phyloP scores from a whole-genome alignment of 2,797 vertebrate genomes.

The Peromyscus melanophrys region DNA sequence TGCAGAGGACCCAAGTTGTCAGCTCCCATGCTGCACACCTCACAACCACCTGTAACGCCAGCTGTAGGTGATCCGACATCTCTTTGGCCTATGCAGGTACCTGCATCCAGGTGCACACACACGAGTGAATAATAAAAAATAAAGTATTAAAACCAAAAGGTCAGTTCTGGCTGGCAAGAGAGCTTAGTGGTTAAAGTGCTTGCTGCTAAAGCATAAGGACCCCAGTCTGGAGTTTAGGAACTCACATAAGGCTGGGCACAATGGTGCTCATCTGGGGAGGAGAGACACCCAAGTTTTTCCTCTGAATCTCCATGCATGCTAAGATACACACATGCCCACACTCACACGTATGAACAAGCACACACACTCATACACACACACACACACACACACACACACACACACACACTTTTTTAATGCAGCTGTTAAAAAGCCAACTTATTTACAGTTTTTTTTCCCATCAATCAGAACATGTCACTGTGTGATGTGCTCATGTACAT shows the following conservation, averaged over 20 bases:
- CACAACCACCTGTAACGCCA: neutral
- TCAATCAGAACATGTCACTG: conserved; percentile 1
- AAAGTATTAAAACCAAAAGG: neutral
- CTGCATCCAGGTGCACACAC: neutral
- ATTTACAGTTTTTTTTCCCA: neutral
- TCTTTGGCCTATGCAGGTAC: neutral
- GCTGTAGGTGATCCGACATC: neutral
- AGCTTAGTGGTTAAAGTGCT: neutral
- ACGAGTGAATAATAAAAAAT: neutral
- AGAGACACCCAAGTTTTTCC: neutral
- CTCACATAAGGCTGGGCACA: neutral
- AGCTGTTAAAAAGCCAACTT: neutral
- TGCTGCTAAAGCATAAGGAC: too few species aligned
- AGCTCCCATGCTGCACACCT: neutral
- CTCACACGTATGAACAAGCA: neutral
- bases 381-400: neutral
- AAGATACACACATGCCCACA: neutral
- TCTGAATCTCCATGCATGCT: neutral
- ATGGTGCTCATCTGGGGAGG: neutral
- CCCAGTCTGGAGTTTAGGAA: neutral
- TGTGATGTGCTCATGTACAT: neutral
- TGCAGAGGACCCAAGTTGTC: neutral
- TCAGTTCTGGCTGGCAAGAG: neutral
- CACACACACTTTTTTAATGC: neutral
- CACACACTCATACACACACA: neutral